A percentile compares a stretch with the other conserved stretches of the same genome.
These are phyloP conservation scores for Pseudomyrmex pallidus DNA, from an alignment of 1,140 invertebrate genomes.

Conservation along the genomic window DNA sequence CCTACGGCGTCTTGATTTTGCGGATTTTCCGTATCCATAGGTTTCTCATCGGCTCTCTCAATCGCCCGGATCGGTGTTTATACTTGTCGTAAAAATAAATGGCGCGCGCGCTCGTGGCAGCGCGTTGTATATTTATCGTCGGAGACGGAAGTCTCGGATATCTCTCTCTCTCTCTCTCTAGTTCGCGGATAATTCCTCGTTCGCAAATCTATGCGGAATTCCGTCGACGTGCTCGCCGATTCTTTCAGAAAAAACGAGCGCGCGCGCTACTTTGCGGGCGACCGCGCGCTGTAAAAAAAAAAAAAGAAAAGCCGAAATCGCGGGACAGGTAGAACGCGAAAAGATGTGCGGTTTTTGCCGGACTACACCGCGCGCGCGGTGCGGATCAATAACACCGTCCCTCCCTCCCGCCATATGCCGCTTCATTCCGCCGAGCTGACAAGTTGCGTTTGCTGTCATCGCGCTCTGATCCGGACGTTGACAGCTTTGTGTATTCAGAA, in stretches of 20 bases:
- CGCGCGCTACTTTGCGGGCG: slow-evolving; percentile 62
- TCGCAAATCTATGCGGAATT: neutral
- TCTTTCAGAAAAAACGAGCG: neutral
- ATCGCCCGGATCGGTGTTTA: neutral
- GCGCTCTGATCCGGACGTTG: neutral
- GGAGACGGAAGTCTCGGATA: neutral
- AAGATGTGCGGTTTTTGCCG: slow-evolving; percentile 59
- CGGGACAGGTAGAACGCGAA: slow-evolving; percentile 51
- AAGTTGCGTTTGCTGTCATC: slow-evolving; percentile 59
- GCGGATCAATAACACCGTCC: slow-evolving; percentile 67
- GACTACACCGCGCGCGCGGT: neutral
- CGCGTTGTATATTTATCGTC: slow-evolving; percentile 21
- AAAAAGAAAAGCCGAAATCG: slow-evolving; percentile 70
- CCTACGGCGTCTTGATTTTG: neutral
- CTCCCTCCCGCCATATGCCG: slow-evolving; percentile 12
- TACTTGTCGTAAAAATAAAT: neutral
- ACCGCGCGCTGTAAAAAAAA: neutral
- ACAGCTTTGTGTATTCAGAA: slow-evolving; percentile 34
- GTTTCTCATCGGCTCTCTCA: neutral
- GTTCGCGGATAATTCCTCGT: neutral
- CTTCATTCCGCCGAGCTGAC: slow-evolving; percentile 54
- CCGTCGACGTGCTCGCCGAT: neutral
- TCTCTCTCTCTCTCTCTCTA: neutral
- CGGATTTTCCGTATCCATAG: neutral
- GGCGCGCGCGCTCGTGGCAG: neutral